Base-by-base conservation (phyloP, 2,888 invertebrate genomes). In the Dromius quadrimaculatus region DNA sequence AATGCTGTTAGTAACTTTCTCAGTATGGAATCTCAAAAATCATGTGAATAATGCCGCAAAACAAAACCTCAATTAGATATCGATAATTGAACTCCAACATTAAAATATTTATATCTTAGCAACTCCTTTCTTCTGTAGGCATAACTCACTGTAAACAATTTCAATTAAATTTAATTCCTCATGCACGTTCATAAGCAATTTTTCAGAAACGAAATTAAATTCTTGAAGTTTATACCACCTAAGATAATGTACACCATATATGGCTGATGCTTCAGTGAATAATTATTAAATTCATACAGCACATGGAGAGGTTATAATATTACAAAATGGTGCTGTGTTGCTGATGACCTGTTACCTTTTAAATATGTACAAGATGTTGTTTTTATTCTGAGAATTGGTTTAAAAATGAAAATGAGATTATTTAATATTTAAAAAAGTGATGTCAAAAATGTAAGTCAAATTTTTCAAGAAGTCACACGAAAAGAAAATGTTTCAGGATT, bases 111-210 rank as follows among this genome's bases (percentile, higher is more conserved):
- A 15, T n/a, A 15, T 17, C n/a, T 9, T 2, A 47, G 65, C 19
- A 38, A 66, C 66, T 38, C 66, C 57, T 54, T 50, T 54, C 38
- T 41, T 66, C 66, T 66, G 57, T 54, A 54, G 19, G 9, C 28
- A 63, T 63, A 63, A 63, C 45, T 63, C 63, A 63, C 20, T 19
- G 19, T 5, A 19, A 61, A 66, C 54, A 38, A 41, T 38, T 57
- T 66, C 54, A 66, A 66, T 66, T 63, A 63, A 63, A 63, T 45
- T 63, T 66, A 66, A 66, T 66, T 66, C 57, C 11, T n/a, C 66
- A 66, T 66, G 66, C 66, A 66, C 66, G 66, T 66, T 66, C 50
- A 17, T 59, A 54, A 41, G 66, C 34, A 54, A 66, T 66, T 66
- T 66, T 66, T 66, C 54, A 54, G 13, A 36, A 64, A 66, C 41